These are phyloP conservation scores for Semnopithecus entellus DNA, from an alignment of 2,113 vertebrate genomes.

Conservation along the genomic window DNA sequence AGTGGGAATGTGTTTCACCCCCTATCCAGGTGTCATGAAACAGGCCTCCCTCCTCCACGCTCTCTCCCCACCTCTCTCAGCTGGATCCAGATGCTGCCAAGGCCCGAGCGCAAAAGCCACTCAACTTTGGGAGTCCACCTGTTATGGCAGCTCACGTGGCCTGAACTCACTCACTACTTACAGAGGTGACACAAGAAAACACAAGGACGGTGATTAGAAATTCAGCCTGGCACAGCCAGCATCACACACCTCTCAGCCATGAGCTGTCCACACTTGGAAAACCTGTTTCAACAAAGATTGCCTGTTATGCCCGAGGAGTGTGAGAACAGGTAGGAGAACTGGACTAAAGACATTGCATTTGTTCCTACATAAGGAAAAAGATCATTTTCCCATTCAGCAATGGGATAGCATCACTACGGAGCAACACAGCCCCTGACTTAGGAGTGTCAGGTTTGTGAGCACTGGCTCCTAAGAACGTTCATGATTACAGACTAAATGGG, in stretches of 20 bases:
- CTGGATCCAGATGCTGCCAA: neutral
- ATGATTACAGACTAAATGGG: too few species aligned
- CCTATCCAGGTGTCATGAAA: too few species aligned
- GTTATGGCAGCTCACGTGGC: neutral
- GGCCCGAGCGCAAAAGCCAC: too few species aligned
- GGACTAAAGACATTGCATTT: neutral
- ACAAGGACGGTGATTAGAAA: neutral
- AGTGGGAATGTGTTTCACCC: neutral
- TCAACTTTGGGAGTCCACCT: fast-evolving
- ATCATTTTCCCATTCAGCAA: neutral
- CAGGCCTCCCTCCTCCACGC: neutral
- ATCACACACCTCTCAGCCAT: too few species aligned
- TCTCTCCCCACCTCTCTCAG: too few species aligned
- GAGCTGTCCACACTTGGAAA: neutral
- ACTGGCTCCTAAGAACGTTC: neutral
- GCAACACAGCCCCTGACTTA: neutral
- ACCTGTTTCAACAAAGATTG: too few species aligned
- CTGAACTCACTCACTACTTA: fast-evolving
- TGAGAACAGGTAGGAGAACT: too few species aligned
- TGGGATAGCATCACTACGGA: too few species aligned
- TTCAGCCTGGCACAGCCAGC: neutral
- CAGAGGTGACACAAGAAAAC: neutral
- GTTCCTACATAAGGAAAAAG: neutral
- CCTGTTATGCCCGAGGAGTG: neutral
- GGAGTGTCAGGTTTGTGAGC: neutral